Percentiles rank a stretch among this genome's conserved stretches.
Conservation (phyloP, 2,888 invertebrate species). For the Agapostemon virescens region DNA sequence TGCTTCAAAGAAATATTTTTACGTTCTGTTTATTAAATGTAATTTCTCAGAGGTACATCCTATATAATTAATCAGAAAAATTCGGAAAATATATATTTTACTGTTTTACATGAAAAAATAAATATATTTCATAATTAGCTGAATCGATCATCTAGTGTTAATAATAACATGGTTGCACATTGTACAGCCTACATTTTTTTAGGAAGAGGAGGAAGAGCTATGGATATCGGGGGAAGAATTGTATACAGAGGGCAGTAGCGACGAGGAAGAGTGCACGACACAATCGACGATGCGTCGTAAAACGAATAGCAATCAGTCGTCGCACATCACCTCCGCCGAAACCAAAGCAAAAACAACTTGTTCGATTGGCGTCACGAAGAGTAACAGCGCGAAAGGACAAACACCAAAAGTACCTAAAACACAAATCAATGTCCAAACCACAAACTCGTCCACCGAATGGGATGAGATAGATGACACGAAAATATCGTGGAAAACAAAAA, state of each 20-base stretch:
- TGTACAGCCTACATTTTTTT: constrained; percentile 13
- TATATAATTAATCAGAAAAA: background rate
- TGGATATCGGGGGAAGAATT: constrained; percentile 82
- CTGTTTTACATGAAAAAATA: background rate
- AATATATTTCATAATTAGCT: constrained; percentile 5
- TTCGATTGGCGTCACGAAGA: background rate
- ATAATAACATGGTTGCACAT: constrained; percentile 15
- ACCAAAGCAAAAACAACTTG: background rate
- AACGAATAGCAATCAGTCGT: constrained; percentile 32
- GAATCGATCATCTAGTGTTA: constrained; percentile 1
- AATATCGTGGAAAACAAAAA: constrained; percentile 78
- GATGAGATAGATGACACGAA: constrained; percentile 36
- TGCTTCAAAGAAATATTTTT: background rate
- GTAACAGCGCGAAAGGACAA: constrained; percentile 11
- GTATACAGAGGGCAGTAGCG: constrained; percentile 80
- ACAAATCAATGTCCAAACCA: background rate
- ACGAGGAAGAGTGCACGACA: constrained; percentile 76
- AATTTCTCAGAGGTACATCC: too few relatives aligned
- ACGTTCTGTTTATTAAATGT: too few relatives aligned
- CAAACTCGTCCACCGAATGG: constrained; percentile 13
- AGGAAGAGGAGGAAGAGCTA: constrained; percentile 81
- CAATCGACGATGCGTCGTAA: constrained; percentile 38
- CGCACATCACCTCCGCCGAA: constrained; percentile 8
- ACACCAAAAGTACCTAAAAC: background rate
- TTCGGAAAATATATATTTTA: background rate